phyloP scores from a whole-genome alignment of 2,888 invertebrate genomes.

The Epistrophella euchroma region DNA sequence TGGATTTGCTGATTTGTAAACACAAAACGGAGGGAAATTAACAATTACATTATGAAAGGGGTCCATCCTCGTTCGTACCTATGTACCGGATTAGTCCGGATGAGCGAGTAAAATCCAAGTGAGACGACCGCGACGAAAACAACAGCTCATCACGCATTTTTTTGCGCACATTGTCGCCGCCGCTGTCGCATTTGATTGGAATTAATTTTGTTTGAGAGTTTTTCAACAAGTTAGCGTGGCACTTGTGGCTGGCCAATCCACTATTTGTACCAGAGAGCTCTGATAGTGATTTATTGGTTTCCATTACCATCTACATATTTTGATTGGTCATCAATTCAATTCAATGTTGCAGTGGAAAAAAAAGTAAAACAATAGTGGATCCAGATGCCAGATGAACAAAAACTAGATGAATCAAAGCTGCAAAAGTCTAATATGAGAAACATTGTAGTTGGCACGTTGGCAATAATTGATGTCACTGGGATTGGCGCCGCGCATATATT shows the following conservation, averaged over 20 bases:
- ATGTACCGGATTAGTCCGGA: not conserved
- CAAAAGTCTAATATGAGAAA: not conserved
- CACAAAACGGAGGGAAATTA: conserved; percentile 52
- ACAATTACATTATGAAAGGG: conserved; percentile 45
- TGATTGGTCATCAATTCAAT: conserved; percentile 48
- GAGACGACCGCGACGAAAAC: not conserved
- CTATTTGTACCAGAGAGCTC: conserved; percentile 10
- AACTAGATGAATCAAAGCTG: conserved; percentile 1
- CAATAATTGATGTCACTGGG: conserved; percentile 47
- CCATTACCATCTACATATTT: conserved; percentile 47
- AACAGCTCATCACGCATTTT: conserved; percentile 25
- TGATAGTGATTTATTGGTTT: conserved; percentile 51
- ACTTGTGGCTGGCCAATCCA: conserved; percentile 34
- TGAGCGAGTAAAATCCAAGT: conserved; percentile 2
- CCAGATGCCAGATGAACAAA: not conserved
- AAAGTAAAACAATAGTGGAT: not conserved
- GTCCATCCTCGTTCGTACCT: not conserved
- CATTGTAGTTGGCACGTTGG: not conserved
- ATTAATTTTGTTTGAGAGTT: conserved; percentile 57
- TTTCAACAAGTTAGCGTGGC: conserved; percentile 5
- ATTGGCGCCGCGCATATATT: conserved; percentile 52
- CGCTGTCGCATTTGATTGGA: conserved; percentile 47
- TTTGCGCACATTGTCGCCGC: not conserved
- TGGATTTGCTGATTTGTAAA: conserved; percentile 43
- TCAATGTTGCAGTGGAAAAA: conserved; percentile 11